Conservation (phyloP, 1,140 invertebrate genomes). For the Achatina immaculata region DNA sequence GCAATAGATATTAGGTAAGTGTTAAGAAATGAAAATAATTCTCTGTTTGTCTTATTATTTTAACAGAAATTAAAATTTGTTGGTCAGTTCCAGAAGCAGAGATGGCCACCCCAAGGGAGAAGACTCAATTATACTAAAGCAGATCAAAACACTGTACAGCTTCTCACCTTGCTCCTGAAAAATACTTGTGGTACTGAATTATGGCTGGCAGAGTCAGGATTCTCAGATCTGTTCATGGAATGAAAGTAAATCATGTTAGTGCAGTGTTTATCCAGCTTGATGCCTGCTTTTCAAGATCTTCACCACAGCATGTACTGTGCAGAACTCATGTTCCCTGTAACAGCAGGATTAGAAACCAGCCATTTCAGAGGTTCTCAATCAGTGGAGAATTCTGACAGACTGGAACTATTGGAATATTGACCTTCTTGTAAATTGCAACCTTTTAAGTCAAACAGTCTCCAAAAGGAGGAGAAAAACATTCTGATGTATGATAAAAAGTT, state of each 20-base stretch:
- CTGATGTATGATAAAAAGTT: no score
- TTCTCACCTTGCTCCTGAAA: not conserved
- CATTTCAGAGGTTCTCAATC: not conserved
- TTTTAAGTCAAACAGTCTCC: no score
- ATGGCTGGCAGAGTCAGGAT: no score
- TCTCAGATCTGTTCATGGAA: no score
- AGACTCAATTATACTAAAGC: not conserved
- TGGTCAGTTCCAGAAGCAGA: not conserved
- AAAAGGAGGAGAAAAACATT: no score
- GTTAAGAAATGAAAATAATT: not conserved
- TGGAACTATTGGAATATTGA: not conserved
- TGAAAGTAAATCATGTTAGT: not conserved
- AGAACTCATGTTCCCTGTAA: not conserved
- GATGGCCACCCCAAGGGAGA: not conserved
- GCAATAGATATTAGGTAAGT: conserved; percentile 9
- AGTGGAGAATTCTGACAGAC: not conserved
- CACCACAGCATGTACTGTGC: not conserved
- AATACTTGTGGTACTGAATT: not conserved
- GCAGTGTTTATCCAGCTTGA: not conserved
- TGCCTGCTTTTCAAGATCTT: not conserved
- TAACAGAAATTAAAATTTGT: not conserved
- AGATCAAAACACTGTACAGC: not conserved
- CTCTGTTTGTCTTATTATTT: conserved; percentile 3
- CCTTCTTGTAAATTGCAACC: not conserved
- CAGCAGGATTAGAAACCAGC: not conserved